Evolutionary conservation across 2,888 invertebrate genomes (phyloP).

Genomic region (Drosophila paramelanica): DNA sequence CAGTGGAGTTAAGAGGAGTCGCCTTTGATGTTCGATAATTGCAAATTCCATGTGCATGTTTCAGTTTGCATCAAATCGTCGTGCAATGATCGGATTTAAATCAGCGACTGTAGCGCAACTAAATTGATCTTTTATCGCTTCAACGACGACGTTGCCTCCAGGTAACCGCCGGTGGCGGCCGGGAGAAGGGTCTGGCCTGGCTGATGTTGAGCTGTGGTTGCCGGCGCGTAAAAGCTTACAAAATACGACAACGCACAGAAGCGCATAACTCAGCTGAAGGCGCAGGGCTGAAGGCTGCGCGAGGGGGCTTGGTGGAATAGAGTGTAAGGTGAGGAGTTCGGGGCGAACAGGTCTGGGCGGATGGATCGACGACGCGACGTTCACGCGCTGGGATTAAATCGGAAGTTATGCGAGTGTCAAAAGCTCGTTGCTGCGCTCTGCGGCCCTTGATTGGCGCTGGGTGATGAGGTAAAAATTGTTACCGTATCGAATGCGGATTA

Average conservation of each 20-base stretch:
- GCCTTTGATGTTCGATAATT: conserved; percentile 84
- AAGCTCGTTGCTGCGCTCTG: conserved; percentile 42
- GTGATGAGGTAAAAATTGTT: conserved; percentile 82
- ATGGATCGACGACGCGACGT: conserved; percentile 59
- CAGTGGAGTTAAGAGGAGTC: conserved; percentile 3
- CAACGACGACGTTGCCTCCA: conserved; percentile 61
- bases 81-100: conserved; percentile 84
- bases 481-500: conserved; percentile 83
- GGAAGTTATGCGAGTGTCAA: conserved; percentile 81
- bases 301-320: neutral
- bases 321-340: neutral
- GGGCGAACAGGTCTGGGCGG: conserved; percentile 20
- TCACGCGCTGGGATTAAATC: conserved; percentile 79
- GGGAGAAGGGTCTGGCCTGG: neutral
- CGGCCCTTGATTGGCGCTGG: conserved; percentile 51
- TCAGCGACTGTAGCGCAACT: conserved; percentile 83
- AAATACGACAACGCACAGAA: conserved; percentile 79
- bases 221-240: conserved; percentile 78
- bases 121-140: conserved; percentile 84
- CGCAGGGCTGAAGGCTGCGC: neutral
- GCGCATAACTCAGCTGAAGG: conserved; percentile 68
- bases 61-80: conserved; percentile 79
- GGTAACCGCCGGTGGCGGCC: neutral
- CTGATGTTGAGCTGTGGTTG: conserved; percentile 61
- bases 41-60: conserved; percentile 83